Evolutionary conservation across 2,113 vertebrate genomes (phyloP).

Genomic region (Halichoerus grypus): DNA sequence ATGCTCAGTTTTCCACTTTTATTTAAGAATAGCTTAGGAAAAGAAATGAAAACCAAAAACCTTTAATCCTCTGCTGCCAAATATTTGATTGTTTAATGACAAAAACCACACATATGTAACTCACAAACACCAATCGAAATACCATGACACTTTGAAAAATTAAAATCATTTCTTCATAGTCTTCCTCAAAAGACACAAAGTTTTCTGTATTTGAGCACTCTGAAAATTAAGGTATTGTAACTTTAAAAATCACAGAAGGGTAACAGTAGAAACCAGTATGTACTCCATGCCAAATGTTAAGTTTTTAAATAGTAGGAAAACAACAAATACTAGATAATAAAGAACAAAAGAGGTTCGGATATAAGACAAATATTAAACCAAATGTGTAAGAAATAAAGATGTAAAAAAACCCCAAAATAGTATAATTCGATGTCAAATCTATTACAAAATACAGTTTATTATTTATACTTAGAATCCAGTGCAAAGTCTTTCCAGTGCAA

Average conservation of each 20-base stretch:
- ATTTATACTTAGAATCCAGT: slow-evolving; percentile 48
- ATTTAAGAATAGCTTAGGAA: slow-evolving; percentile 54
- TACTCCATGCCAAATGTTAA: slow-evolving; percentile 49
- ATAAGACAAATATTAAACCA: slow-evolving; percentile 56
- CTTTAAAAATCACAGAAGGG: slow-evolving; percentile 54
- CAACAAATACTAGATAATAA: slow-evolving; percentile 44
- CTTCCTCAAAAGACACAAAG: slow-evolving; percentile 32
- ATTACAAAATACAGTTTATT: slow-evolving; percentile 57
- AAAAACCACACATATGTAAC: slow-evolving; percentile 34
- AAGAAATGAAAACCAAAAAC: slow-evolving; percentile 24
- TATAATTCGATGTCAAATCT: slow-evolving; percentile 54
- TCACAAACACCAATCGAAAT: slow-evolving; percentile 51
- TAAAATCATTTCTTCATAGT: slow-evolving; percentile 5
- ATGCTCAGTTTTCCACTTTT: slow-evolving; percentile 41
- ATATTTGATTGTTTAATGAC: slow-evolving; percentile 54
- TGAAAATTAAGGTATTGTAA: slow-evolving; percentile 59
- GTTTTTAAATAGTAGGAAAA: slow-evolving; percentile 41
- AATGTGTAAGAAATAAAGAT: background rate
- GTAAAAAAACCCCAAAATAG: background rate
- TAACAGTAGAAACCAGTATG: background rate
- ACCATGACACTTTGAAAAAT: background rate
- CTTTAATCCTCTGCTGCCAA: slow-evolving; percentile 53
- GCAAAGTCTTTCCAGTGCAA: slow-evolving; percentile 31
- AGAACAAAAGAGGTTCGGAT: background rate
- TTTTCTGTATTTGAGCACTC: slow-evolving; percentile 24